Percentiles rank a stretch among this genome's conserved stretches.
Evolutionary conservation across 2,888 invertebrate genomes (phyloP).

Genomic region (Hirtodrosophila confusa): DNA sequence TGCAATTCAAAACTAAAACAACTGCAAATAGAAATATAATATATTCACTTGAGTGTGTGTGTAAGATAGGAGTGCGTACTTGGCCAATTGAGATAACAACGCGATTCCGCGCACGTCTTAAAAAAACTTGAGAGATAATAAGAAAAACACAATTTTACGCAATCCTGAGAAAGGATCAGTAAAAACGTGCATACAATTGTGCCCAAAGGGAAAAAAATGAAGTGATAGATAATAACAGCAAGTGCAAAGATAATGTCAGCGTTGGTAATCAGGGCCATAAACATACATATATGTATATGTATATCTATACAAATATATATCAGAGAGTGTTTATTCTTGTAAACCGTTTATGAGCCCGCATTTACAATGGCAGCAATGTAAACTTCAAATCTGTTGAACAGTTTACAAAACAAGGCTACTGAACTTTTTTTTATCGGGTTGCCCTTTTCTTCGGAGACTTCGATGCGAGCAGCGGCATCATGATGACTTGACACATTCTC

Average conservation of each 20-base stretch:
- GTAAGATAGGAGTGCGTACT: slow-evolving; percentile 9
- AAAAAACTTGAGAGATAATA: slow-evolving; percentile 44
- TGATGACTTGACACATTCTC: slow-evolving; percentile 37
- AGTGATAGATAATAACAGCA: slow-evolving; percentile 7
- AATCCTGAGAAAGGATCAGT: slow-evolving; percentile 20
- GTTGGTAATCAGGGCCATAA: slow-evolving; percentile 2
- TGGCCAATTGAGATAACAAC: slow-evolving; percentile 33
- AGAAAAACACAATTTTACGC: slow-evolving; percentile 4
- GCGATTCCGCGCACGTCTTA: slow-evolving; percentile 22
- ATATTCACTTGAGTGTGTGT: slow-evolving; percentile 3
- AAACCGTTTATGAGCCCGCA: slow-evolving; percentile 1
- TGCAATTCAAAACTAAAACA: slow-evolving; percentile 60
- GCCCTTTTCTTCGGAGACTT: background rate
- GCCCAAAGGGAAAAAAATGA: background rate
- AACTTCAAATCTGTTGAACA: slow-evolving; percentile 14
- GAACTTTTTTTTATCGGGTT: slow-evolving; percentile 36
- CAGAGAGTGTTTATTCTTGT: slow-evolving; percentile 23
- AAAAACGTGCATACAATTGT: background rate
- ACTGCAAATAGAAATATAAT: slow-evolving; percentile 33
- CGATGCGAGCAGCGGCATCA: slow-evolving; percentile 36
- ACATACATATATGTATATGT: background rate
- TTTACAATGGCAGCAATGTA: slow-evolving; percentile 3
- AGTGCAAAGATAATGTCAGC: slow-evolving; percentile 24
- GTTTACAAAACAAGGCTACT: slow-evolving; percentile 31
- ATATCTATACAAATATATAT: slow-evolving; percentile 10